Evolutionary conservation across 2,113 vertebrate species (phyloP), one percentile per base, ranked within the genome.

Genomic region (Perca fluviatilis): DNA sequence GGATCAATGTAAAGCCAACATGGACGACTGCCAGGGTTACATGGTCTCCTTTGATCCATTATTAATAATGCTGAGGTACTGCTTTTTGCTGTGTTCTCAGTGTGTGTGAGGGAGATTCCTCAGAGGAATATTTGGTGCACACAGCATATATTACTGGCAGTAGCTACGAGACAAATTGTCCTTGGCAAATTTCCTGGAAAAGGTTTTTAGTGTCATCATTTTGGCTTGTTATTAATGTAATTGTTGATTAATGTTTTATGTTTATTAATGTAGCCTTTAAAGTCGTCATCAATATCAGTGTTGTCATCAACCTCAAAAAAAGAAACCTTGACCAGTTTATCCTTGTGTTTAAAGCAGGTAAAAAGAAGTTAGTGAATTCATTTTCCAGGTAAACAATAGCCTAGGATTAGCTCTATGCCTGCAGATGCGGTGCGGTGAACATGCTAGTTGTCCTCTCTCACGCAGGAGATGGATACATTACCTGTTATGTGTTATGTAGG

Each of bases 11-110:
- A 69, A 80, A 78, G 75, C 66, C 72, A 74, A 63, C 83, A 74
- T 63, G 54, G 79, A 82, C 65, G 57, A 51, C 14, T 75, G 71
- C 69, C 4, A 74, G 67, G 80, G 83, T 87, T 84, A 71, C 61
- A 77, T 18, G 79, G 33, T 58, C 53, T 40, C 56, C 74, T 90
- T 78, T 89, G 87, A 91, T 91, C 77, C 81, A 92, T 93, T 91
- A 91, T 93, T 91, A 88, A 89, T 91, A 83, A 80, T 61, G 56
- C 82, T 2, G 21, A 90, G 73, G 73, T 72, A 12, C 69, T 30
- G 75, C 49, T 82, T 90, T 86, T 77, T 79, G 65, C 49, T 77
- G 49, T 64, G 67, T 83, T 82, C 63, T 19, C 9, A 74, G n/a
- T 27, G 54, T 64, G 77, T 47, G 43, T 6, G 64, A 15, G 63